Evolutionary conservation across 2,888 invertebrate genomes (phyloP), one percentile per base, ranked within the genome.

Genomic region (Caenorhabditis sp.): DNA sequence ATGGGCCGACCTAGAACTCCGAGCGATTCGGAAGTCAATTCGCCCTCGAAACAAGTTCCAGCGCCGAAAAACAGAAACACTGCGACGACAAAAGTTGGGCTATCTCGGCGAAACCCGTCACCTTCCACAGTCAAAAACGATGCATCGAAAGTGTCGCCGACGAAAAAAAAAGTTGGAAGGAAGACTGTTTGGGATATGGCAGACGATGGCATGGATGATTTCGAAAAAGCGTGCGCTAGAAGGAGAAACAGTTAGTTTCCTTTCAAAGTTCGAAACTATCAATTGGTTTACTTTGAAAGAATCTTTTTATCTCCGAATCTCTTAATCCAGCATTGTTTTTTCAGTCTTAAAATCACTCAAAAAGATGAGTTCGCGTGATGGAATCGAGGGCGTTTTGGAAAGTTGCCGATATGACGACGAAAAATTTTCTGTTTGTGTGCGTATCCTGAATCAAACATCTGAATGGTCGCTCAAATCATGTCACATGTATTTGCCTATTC

Each of bases 1-100:
- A 37, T 73, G 1, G 69, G 69, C 17, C 68, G 73, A 0, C 73
- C 73, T 0, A 61, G 73, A 17, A 73, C 73, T 1, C 73, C 73
- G 8, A 62, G 62, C 36, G 73, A 73, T 31, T 23, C 23, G 10
- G 55, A 55, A 12, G 51, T 51, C 5, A 26, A 10, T 10, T 12
- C 54, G 12, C 2, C 21, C 2, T 12, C 24, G 19, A 54, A n/a
- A 12, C 23, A 26, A 27, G 27, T 4, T 36, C 6, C 21, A 36
- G 8, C 5, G 17, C 14, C 37, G 17, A 58, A 58, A 58, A 58
- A 55, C 5, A 23, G 8, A 1, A 26, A 55, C 14, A 26, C 3
- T 12, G 8, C 17, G 17, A 8, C 5, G 12, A 8, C 55, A 14
- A 21, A 21, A 23, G 26, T 26, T 3, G 24, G 2, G 10, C 17